These are phyloP conservation scores for Chaetoderma sp. DNA, from an alignment of 2,888 invertebrate species.

Conservation along the genomic window DNA sequence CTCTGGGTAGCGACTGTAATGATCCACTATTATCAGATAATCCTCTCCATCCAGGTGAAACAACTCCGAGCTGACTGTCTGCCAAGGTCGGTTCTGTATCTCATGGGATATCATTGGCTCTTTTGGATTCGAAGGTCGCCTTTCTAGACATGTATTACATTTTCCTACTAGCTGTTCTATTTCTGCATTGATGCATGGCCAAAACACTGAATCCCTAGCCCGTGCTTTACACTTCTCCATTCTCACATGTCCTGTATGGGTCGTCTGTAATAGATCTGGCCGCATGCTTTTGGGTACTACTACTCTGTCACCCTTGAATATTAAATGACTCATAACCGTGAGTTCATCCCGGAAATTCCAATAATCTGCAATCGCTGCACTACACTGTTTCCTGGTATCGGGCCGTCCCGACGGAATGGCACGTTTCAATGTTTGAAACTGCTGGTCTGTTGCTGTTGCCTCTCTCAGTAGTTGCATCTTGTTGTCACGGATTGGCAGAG, in stretches of 20 bases:
- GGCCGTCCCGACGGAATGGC: slow-evolving; percentile 24
- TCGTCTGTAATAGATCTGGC: slow-evolving; percentile 12
- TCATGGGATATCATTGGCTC: slow-evolving; percentile 14
- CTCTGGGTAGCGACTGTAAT: slow-evolving; percentile 13
- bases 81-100: slow-evolving; percentile 19
- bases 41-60: slow-evolving; percentile 19
- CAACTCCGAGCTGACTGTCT: slow-evolving; percentile 21
- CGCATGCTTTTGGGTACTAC: slow-evolving; percentile 17
- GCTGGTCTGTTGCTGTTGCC: slow-evolving; percentile 9
- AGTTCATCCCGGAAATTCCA: slow-evolving; percentile 27
- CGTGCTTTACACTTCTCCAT: slow-evolving; percentile 21
- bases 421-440: slow-evolving; percentile 11
- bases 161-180: slow-evolving; percentile 9
- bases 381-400: not conserved
- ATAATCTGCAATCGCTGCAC: slow-evolving; percentile 14
- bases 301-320: slow-evolving; percentile 26
- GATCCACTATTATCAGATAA: slow-evolving; percentile 17
- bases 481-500: too few relatives aligned
- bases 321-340: slow-evolving; percentile 21
- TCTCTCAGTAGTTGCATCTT: slow-evolving; percentile 1
- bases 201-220: slow-evolving; percentile 24
- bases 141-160: slow-evolving; percentile 14
- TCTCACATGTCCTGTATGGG: slow-evolving; percentile 19
- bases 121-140: slow-evolving; percentile 7
- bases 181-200: slow-evolving; percentile 30